phyloP scores from a whole-genome alignment of 2,888 invertebrate species.

The Euzophera pinguis region DNA sequence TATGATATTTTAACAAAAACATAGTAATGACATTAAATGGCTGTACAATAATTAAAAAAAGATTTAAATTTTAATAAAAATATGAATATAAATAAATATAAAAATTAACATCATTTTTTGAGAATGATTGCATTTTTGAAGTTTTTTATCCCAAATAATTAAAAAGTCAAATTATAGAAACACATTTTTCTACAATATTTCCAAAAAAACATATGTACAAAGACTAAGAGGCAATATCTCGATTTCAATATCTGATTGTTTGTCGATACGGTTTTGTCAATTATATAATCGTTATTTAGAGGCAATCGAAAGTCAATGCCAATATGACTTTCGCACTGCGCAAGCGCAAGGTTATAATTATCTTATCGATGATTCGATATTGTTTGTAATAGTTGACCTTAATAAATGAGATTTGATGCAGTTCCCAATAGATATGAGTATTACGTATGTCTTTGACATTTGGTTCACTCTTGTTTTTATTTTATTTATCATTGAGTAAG shows the following conservation, averaged over 20 bases:
- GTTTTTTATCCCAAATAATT: too few relatives aligned
- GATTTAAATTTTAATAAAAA: too few relatives aligned
- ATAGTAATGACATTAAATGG: too few relatives aligned
- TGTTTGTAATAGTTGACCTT: slow-evolving; percentile 21
- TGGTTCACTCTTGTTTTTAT: slow-evolving; percentile 3
- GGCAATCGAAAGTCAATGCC: slow-evolving; percentile 33
- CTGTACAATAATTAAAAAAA: too few relatives aligned
- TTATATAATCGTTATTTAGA: slow-evolving; percentile 12
- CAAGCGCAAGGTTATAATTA: slow-evolving; percentile 21
- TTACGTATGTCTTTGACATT: neutral
- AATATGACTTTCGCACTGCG: slow-evolving; percentile 12
- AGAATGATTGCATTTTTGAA: too few relatives aligned
- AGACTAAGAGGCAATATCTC: neutral
- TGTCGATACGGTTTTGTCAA: neutral
- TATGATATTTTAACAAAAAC: too few relatives aligned
- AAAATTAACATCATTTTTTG: too few relatives aligned
- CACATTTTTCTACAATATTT: too few relatives aligned
- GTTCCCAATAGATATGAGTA: neutral
- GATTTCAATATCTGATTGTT: neutral
- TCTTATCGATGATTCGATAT: slow-evolving; percentile 21
- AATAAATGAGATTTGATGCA: neutral
- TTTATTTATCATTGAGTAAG: too few relatives aligned
- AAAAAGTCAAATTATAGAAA: too few relatives aligned
- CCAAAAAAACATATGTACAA: too few relatives aligned
- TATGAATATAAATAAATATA: too few relatives aligned